Base-by-base conservation (phyloP, 2,113 vertebrate species). In the Lutjanus erythropterus region DNA sequence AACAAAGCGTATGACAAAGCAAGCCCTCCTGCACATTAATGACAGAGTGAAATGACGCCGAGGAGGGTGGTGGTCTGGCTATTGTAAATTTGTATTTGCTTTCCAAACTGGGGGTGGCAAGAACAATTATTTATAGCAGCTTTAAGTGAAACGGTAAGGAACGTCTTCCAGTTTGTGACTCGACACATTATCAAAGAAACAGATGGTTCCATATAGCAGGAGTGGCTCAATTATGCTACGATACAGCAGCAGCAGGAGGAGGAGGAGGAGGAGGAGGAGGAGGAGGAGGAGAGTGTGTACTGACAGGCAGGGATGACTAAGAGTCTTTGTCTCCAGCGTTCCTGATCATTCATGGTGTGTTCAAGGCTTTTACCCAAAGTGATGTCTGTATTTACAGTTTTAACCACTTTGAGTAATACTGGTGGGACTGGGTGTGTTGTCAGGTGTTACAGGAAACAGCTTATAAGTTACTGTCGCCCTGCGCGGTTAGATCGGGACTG, bases 181-280 rank as follows among this genome's bases (percentile, higher is more conserved):
- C 29, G 46, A 59, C 79, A 74, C 49, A 47, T 56, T n/a, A 62
- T 82, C 25, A 78, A 71, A 78, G 62, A 82, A 85, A 78, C 81
- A 77, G 80, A 80, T 85, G 82, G 72, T 62, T 60, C 70, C 10
- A 33, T 83, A 41, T 52, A 67, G 73, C 69, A 79, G 70, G 53
- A 80, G 53, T 46, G 39, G 33, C 62, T 84, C 29, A 64, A 59
- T 84, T 59, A 56, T 77, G 35, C 66, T 68, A n/a, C 39, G 25
- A 76, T 52, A n/a, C 46, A 74, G 29, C 8, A 33, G 33, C 31
- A 25, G 44, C 49, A 64, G 39, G 58, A 18, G 72, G 67, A 39
- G 27, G 16, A 33, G 31, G 39, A 23, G 42, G 59, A 62, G 61
- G 59, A 19, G 73, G 68, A 44, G 16, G 31, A 73, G 33, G 56